Conservation (phyloP, 2,113 vertebrate species). For the Haplochromis vanheusdeni region DNA sequence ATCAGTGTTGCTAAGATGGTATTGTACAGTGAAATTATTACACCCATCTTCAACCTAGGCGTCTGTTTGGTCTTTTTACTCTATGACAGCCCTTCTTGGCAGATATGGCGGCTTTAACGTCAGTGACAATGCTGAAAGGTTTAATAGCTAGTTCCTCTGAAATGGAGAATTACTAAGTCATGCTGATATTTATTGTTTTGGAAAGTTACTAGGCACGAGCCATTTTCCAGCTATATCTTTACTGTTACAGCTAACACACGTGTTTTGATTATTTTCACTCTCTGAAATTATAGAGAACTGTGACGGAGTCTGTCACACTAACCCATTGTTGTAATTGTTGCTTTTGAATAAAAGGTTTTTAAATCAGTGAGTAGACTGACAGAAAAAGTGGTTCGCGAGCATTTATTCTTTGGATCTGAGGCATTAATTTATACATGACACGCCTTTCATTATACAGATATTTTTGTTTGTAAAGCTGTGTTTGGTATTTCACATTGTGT, state of each 20-base stretch:
- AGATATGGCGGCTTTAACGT: not conserved
- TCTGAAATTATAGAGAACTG: not conserved
- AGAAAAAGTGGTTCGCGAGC: not conserved
- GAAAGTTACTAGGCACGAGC: not conserved
- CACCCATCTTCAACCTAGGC: not conserved
- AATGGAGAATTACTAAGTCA: not conserved
- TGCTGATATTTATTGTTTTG: not conserved
- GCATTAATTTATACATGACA: fast-evolving
- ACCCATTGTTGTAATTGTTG: not conserved
- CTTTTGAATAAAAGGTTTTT: not conserved
- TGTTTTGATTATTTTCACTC: not conserved
- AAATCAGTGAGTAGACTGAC: not conserved
- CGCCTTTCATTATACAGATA: not conserved
- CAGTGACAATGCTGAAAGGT: not conserved
- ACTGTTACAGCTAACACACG: not conserved
- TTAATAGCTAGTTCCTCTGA: not conserved
- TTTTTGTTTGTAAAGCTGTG: not conserved
- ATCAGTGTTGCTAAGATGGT: not conserved
- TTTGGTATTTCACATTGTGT: not conserved
- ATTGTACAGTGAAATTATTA: not conserved
- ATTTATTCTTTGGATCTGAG: not conserved
- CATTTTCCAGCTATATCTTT: not conserved
- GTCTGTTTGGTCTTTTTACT: not conserved
- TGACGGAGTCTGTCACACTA: not conserved
- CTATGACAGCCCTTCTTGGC: not conserved